phyloP scores from a whole-genome alignment of 1,140 invertebrate genomes.

The Trichonephila clavata region DNA sequence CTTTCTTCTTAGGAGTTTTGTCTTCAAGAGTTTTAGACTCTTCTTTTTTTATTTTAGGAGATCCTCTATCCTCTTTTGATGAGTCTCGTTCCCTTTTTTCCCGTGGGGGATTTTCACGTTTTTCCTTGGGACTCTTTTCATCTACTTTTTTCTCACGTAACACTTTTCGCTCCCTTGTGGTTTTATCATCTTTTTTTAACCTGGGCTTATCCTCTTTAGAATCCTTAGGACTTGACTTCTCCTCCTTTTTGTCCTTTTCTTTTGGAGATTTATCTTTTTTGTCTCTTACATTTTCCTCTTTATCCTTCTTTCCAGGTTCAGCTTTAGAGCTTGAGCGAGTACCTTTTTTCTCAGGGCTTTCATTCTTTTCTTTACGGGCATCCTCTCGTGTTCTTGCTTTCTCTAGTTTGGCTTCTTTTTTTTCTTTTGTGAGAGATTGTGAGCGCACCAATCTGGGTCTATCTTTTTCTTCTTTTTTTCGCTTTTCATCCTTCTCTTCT shows the following conservation, averaged over 20 bases:
- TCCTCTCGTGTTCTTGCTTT: slow-evolving; percentile 80
- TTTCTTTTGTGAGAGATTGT: slow-evolving; percentile 55
- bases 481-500: slow-evolving; percentile 74
- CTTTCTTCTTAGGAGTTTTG: slow-evolving; percentile 53
- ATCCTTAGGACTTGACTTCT: slow-evolving; percentile 78
- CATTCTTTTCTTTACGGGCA: slow-evolving; percentile 78
- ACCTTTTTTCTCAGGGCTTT: slow-evolving; percentile 73
- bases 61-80: slow-evolving; percentile 43
- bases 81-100: slow-evolving; percentile 58
- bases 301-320: slow-evolving; percentile 44
- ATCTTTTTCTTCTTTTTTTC: slow-evolving; percentile 81
- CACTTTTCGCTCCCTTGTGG: slow-evolving; percentile 80
- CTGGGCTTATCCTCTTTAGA: slow-evolving; percentile 82
- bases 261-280: slow-evolving; percentile 81
- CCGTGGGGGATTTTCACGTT: slow-evolving; percentile 44
- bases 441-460: slow-evolving; percentile 72
- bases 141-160: slow-evolving; percentile 80
- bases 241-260: slow-evolving; percentile 80
- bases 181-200: slow-evolving; percentile 79
- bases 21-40: slow-evolving; percentile 48
- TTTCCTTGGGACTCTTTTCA: slow-evolving; percentile 73
- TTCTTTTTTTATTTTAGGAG: slow-evolving; percentile 50
- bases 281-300: slow-evolving; percentile 78
- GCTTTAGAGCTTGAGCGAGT: slow-evolving; percentile 74
- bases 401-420: slow-evolving; percentile 71